Evolutionary conservation across 2,888 invertebrate species (phyloP).

Genomic region (Hypselothyrea guttata): DNA sequence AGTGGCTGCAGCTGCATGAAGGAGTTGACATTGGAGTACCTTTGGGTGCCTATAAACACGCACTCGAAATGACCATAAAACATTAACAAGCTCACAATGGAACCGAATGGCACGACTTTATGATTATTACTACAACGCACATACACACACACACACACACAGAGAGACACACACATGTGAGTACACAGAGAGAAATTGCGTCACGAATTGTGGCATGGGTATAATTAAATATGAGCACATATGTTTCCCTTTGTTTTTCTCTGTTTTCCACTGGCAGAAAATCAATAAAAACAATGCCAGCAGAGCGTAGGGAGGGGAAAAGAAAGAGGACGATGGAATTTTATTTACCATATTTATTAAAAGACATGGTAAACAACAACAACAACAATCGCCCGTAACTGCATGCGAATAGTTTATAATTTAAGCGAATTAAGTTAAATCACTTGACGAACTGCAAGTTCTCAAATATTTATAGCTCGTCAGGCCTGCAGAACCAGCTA

Average conservation of each 20-base stretch:
- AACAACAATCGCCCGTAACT: slow-evolving; percentile 6
- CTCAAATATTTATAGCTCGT: slow-evolving; percentile 63
- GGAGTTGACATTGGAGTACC: slow-evolving; percentile 10
- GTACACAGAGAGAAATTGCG: slow-evolving; percentile 26
- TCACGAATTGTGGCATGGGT: slow-evolving; percentile 47
- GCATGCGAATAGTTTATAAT: slow-evolving; percentile 56
- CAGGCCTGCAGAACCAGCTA: slow-evolving; percentile 17
- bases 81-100: slow-evolving; percentile 49
- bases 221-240: slow-evolving; percentile 70
- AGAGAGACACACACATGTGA: background rate
- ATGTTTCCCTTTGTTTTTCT: slow-evolving; percentile 56
- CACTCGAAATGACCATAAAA: slow-evolving; percentile 52
- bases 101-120: slow-evolving; percentile 34
- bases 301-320: slow-evolving; percentile 12
- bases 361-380: slow-evolving; percentile 10
- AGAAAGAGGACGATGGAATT: slow-evolving; percentile 19
- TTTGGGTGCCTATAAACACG: slow-evolving; percentile 33
- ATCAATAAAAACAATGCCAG: slow-evolving; percentile 58
- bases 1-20: background rate
- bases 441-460: slow-evolving; percentile 46
- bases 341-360: slow-evolving; percentile 46
- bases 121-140: slow-evolving; percentile 42
- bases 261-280: slow-evolving; percentile 54
- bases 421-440: slow-evolving; percentile 61
- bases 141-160: slow-evolving; percentile 12